These are phyloP conservation scores for Pluvianellus socialis DNA, from an alignment of 2,113 vertebrate species.

Conservation along the genomic window DNA sequence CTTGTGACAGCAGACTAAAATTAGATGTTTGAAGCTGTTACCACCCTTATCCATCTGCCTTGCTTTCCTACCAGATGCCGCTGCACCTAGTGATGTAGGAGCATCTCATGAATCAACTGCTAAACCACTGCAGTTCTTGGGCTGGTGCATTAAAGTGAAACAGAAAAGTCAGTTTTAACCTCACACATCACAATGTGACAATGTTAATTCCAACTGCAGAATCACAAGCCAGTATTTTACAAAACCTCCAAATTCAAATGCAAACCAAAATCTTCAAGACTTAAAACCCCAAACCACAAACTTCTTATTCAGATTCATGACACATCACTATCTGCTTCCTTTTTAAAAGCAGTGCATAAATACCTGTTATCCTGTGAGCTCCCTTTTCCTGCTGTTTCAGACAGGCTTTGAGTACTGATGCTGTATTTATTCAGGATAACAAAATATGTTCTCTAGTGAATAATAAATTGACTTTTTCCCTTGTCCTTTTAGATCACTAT, in stretches of 20 bases:
- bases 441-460: constrained; percentile 75
- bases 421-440: constrained; percentile 75
- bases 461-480: constrained; percentile 71
- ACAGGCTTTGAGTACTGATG: constrained; percentile 49
- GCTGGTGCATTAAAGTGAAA: neutral
- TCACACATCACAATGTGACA: neutral
- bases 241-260: neutral
- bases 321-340: neutral
- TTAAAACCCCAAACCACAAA: neutral
- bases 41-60: neutral
- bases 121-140: neutral
- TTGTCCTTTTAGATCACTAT: constrained; percentile 73
- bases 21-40: neutral
- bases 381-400: constrained; percentile 48
- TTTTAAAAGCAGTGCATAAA: constrained; percentile 63
- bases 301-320: neutral
- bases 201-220: neutral
- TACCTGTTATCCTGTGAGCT: constrained; percentile 52
- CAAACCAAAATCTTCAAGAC: neutral
- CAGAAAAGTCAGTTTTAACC: neutral
- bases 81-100: neutral
- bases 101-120: neutral
- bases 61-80: neutral
- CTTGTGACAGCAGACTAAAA: neutral
- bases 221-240: neutral